Percentiles rank a stretch among this genome's conserved stretches.
Evolutionary conservation across 1,140 invertebrate species (phyloP).

Genomic region (Doryteuthis pealeii): DNA sequence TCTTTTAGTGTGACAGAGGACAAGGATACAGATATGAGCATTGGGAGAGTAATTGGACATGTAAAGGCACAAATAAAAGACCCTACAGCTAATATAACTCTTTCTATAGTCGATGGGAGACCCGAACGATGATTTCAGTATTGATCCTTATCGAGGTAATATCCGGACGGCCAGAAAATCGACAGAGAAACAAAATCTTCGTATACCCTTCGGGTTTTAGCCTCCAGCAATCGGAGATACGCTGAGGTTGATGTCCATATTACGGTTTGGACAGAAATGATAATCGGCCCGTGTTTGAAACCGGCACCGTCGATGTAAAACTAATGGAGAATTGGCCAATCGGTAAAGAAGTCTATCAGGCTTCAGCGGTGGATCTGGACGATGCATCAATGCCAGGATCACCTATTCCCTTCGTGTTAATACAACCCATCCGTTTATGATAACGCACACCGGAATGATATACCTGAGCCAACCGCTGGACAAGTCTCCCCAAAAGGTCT

Average conservation of each 20-base stretch:
- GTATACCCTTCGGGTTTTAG: constrained; percentile 48
- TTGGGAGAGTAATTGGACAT: constrained; percentile 74
- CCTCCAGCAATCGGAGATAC: constrained; percentile 33
- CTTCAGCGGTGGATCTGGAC: constrained; percentile 81
- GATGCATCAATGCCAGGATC: constrained; percentile 76
- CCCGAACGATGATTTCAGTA: constrained; percentile 54
- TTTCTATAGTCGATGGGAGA: constrained; percentile 80
- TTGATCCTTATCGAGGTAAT: constrained; percentile 53
- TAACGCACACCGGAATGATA: constrained; percentile 75
- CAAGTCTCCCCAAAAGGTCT: constrained; percentile 55
- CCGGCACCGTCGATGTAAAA: constrained; percentile 69
- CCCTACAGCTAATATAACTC: constrained; percentile 64
- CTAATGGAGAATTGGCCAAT: constrained; percentile 86
- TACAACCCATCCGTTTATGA: constrained; percentile 2
- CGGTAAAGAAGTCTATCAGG: constrained; percentile 86
- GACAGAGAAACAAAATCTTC: constrained; percentile 45
- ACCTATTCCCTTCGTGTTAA: constrained; percentile 74
- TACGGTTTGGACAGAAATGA: constrained; percentile 82
- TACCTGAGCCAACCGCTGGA: constrained; percentile 75
- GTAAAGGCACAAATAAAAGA: constrained; percentile 66
- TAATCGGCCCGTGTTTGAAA: constrained; percentile 83
- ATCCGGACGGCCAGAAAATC: constrained; percentile 49
- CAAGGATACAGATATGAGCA: constrained; percentile 57
- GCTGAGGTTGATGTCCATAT: constrained; percentile 42
- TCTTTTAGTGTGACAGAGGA: constrained; percentile 81